Percentiles rank a stretch among this genome's conserved stretches.
These are phyloP conservation scores for Troilus luridus DNA, from an alignment of 2,888 invertebrate species.

Conservation along the genomic window DNA sequence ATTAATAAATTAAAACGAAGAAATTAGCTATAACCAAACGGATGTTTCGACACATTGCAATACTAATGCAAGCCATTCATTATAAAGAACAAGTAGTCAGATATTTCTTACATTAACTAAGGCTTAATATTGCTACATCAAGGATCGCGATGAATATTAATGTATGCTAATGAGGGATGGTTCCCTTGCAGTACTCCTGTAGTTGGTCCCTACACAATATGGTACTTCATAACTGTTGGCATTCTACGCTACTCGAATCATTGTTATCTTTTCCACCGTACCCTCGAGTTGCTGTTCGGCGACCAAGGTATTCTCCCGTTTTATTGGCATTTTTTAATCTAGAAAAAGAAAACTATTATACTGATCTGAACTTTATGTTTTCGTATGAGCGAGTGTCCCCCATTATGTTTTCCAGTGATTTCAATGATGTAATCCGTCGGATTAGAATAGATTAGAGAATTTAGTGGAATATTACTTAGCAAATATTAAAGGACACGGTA, in stretches of 20 bases:
- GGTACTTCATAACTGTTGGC: neutral
- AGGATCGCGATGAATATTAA: constrained; percentile 37
- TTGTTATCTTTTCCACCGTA: neutral
- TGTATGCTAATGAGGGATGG: constrained; percentile 33
- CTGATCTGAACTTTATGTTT: no score
- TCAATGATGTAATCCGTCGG: no score
- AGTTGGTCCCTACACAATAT: neutral
- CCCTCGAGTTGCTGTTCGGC: neutral
- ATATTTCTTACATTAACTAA: constrained; percentile 19
- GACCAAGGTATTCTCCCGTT: neutral
- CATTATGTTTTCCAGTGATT: no score
- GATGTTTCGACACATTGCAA: no score
- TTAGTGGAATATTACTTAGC: no score
- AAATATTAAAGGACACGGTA: no score
- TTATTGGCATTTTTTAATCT: neutral
- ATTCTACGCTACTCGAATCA: neutral
- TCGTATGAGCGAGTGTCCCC: no score
- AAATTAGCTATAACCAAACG: neutral
- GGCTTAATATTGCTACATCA: constrained; percentile 18
- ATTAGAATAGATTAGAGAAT: no score
- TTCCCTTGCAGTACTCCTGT: constrained; percentile 21
- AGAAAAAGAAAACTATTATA: neutral
- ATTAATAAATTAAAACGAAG: neutral
- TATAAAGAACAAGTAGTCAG: neutral
- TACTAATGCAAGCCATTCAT: neutral